Evolutionary conservation across 2,113 vertebrate genomes (phyloP), one percentile per base, ranked within the genome.

Genomic region (Notothenia coriiceps): DNA sequence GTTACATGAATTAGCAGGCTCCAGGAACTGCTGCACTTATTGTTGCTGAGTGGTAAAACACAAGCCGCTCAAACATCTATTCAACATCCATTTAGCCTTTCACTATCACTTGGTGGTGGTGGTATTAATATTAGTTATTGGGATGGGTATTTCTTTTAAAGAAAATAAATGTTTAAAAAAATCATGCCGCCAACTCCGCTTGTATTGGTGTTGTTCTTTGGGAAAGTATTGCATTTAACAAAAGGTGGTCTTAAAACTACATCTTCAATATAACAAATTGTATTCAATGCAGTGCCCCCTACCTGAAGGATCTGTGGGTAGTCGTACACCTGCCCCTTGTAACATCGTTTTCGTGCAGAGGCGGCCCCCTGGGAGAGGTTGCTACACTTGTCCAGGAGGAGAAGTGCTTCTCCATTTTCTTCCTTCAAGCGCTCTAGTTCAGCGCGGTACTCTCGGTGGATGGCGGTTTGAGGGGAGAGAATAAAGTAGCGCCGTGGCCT

Each of bases 271-370:
- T 51, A n/a, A 29, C 15, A 29, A 61, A 55, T 56, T 0, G 0
- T 43, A 47, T 60, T 60, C 15, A 54, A 74, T 25, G 18, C 3
- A n/a, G 17, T 20, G 69, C 46, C 29, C 35, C 93, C 83, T 83
- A 99, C 98, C 97, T 99, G 98, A 43, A 99, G 94, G 72, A 99
- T 95, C 17, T 98, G 97, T 10, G 98, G 98, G 88, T 99, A 99
- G 87, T 98, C 96, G n/a, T 96, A 98, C 79, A 96, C 92, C 85
- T 97, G 96, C 49, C 96, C 95, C 86, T 96, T 96, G 88, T 94
- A 95, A 86, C 98, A 99, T 62, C 98, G 97, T 61, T 97, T 99
- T 18, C 96, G 93, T 44, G 92, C 79, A 0, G 94, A 91, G 6
- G 95, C 93, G 15, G 93, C 77, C 0, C 96, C 98, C 61, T 98